These are phyloP conservation scores for Ictalurus punctatus DNA, from an alignment of 2,113 vertebrate genomes.

Conservation along the genomic window DNA sequence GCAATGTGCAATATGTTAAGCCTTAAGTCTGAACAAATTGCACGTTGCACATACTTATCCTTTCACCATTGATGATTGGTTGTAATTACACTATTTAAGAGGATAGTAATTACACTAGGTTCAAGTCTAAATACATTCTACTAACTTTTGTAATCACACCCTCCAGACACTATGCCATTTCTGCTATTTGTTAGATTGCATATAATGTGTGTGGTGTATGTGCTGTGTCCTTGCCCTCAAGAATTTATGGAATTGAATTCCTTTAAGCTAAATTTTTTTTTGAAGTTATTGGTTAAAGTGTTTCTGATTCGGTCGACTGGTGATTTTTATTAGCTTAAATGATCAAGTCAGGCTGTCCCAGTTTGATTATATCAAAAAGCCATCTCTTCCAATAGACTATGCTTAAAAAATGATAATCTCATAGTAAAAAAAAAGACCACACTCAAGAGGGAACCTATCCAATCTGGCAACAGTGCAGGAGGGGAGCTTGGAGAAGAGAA, in stretches of 20 bases:
- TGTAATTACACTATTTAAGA: background rate
- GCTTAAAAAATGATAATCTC: background rate
- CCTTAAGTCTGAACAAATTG: background rate
- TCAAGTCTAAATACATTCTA: background rate
- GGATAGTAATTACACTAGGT: background rate
- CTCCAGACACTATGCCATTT: background rate
- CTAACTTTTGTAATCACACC: background rate
- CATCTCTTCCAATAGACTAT: background rate
- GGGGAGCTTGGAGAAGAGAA: background rate
- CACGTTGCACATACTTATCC: background rate
- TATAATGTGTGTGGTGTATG: background rate
- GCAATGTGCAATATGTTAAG: background rate
- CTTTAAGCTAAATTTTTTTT: background rate
- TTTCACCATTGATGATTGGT: background rate
- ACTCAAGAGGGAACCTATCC: background rate
- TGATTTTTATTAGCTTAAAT: background rate
- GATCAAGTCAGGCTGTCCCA: background rate
- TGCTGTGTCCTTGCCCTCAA: background rate
- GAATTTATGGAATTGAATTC: too few species aligned
- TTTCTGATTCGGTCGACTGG: background rate
- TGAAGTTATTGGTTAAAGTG: background rate
- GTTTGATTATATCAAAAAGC: background rate
- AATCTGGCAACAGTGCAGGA: slow-evolving; percentile 3
- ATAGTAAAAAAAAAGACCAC: background rate
- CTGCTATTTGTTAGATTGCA: background rate